Evolutionary conservation across 2,888 invertebrate genomes (phyloP).

Genomic region (Hipparchia sbordonii): DNA sequence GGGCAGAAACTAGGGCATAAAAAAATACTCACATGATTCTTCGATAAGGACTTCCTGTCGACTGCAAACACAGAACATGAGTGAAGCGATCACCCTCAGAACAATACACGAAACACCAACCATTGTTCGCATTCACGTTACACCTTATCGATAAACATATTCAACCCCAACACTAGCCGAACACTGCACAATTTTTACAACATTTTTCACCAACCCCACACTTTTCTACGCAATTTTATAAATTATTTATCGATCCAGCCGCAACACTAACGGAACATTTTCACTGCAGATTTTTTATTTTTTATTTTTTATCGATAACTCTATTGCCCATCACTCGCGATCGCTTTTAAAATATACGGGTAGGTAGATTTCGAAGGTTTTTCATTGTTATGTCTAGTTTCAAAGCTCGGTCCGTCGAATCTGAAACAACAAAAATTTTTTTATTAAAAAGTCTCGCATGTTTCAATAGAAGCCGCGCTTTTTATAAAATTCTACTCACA

Average conservation of each 20-base stretch:
- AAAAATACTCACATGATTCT: slow-evolving; percentile 65
- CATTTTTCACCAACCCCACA: not conserved
- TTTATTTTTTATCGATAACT: slow-evolving; percentile 22
- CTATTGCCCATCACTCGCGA: slow-evolving; percentile 17
- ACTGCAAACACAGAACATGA: slow-evolving; percentile 64
- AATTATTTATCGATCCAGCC: not conserved
- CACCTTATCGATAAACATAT: slow-evolving; percentile 20
- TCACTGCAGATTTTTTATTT: not conserved
- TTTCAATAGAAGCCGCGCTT: not conserved
- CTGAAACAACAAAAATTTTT: slow-evolving; percentile 31
- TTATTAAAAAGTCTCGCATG: slow-evolving; percentile 11
- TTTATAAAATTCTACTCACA: slow-evolving; percentile 3
- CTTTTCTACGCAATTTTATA: not conserved
- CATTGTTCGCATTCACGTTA: slow-evolving; percentile 40
- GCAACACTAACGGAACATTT: not conserved
- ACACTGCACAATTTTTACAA: slow-evolving; percentile 15
- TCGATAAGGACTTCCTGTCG: slow-evolving; percentile 72
- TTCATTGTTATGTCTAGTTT: slow-evolving; percentile 1
- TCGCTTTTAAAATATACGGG: not conserved
- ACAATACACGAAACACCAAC: slow-evolving; percentile 54
- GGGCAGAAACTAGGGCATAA: too few species aligned
- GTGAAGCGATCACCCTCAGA: slow-evolving; percentile 56
- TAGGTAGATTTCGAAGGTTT: not conserved
- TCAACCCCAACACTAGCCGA: slow-evolving; percentile 19
- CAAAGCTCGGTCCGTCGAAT: slow-evolving; percentile 8